Base-by-base conservation (phyloP, 2,888 invertebrate species). In the Melieria picta region DNA sequence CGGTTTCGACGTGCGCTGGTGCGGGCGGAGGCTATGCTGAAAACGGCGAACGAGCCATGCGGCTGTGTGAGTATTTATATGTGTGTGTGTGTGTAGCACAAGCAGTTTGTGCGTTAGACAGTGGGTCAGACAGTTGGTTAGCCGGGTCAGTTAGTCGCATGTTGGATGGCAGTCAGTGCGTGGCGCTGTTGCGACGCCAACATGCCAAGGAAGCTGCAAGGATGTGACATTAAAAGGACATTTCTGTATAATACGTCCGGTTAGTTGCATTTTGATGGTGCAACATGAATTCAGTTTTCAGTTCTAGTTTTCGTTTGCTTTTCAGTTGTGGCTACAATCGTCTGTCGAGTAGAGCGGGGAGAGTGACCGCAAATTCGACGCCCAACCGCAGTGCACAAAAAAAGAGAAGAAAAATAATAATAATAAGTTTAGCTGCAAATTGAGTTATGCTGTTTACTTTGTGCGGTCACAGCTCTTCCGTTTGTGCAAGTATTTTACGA, bases 201-300 rank as follows among this genome's bases (percentile, higher is more conserved):
- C 58, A 67, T 50, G 42, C 55, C 65, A 65, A 55, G 65, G 65
- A 65, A 46, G 48, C 58, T 62, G 62, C n/a, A 62, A 62, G 69
- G 69, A 61, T 68, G 61, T 68, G 68, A 69, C 62, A 69, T 62
- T 69, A 62, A 62, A 62, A 62, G 62, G 62, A 69, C 61, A 69
- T 69, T 69, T 62, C 69, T 56, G 62, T 69, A 52, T 62, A 69
- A 69, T 69, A 47, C 61, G 52, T 69, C 69, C 69, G 69, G 69
- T 56, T 61, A 47, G 30, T 65, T 65, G n/a, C 13, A 42, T 5
- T 43, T 13, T 4, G 43, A 67, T 13, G 66, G 43, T 13, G 58
- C 4, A 7, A 48, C 30, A 30, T 30, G 30, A 30, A 30, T 30
- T 30, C 30, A 30, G 30, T 30, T 30, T 30, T 30, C 30, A 30